Conservation (phyloP, 92 coral and sea anemone species). For the Phenganax marumi region DNA sequence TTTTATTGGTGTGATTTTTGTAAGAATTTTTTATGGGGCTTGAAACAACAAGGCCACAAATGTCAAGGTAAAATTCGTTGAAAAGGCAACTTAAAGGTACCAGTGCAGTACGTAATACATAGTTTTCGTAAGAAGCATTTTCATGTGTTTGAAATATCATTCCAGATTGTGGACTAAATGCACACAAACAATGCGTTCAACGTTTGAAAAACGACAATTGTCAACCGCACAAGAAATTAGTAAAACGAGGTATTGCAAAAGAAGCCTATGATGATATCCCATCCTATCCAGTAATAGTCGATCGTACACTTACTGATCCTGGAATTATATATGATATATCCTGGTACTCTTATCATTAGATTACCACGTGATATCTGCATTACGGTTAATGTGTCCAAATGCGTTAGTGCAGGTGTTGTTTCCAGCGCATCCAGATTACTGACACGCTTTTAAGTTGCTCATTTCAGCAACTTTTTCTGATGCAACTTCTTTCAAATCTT, state of each 20-base stretch:
- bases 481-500: no score
- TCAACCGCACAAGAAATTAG: slow-evolving; percentile 87
- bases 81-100: no score
- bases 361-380: no score
- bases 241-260: slow-evolving; percentile 71
- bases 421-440: no score
- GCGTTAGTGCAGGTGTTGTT: no score
- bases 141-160: slow-evolving; percentile 1
- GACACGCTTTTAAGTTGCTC: no score
- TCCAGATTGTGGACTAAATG: slow-evolving; percentile 91
- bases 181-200: slow-evolving; percentile 84
- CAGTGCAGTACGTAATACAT: not conserved
- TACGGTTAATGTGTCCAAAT: no score
- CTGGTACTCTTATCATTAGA: no score
- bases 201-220: slow-evolving; percentile 60
- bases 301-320: not conserved
- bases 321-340: not conserved
- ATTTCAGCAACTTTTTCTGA: not conserved
- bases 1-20: slow-evolving; percentile 98
- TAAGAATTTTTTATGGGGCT: slow-evolving; percentile 95
- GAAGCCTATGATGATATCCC: not conserved
- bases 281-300: not conserved
- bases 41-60: slow-evolving; percentile 91
- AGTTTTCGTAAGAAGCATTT: not conserved
- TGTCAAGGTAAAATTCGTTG: slow-evolving; percentile 72